A percentile compares a stretch with the other conserved stretches of the same genome.
Evolutionary conservation across 2,888 invertebrate genomes (phyloP).

Genomic region (Coelopa pilipes): DNA sequence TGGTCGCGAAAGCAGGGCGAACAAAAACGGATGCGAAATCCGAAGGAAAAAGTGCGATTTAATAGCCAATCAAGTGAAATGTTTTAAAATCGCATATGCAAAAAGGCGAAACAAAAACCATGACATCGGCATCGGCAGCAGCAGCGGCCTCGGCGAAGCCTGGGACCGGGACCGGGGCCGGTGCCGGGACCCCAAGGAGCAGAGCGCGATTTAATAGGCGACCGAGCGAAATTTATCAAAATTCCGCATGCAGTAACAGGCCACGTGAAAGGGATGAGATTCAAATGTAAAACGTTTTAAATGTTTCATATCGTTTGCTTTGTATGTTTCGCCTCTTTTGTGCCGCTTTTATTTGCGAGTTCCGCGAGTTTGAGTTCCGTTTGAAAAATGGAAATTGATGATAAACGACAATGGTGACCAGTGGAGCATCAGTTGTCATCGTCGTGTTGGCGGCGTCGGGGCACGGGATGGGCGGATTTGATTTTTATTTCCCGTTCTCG

Average conservation of each 20-base stretch:
- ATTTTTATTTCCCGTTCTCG: neutral
- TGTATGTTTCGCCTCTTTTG: too few species aligned
- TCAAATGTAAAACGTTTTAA: too few species aligned
- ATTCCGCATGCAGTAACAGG: too few species aligned
- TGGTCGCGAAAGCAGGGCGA: neutral
- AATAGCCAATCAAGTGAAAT: constrained; percentile 11
- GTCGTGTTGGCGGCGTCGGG: constrained; percentile 42
- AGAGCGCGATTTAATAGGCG: too few species aligned
- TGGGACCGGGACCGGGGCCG: too few species aligned
- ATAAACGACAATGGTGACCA: constrained; percentile 56
- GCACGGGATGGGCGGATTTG: neutral
- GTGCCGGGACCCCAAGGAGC: too few species aligned
- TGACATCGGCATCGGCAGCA: neutral
- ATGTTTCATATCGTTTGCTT: too few species aligned
- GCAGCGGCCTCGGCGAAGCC: too few species aligned
- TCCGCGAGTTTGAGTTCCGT: constrained; percentile 35
- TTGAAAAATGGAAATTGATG: constrained; percentile 62
- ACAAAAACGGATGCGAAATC: neutral
- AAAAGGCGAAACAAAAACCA: neutral
- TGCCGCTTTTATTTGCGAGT: neutral
- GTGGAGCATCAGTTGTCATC: constrained; percentile 51
- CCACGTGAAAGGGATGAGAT: too few species aligned
- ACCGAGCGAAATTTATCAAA: too few species aligned
- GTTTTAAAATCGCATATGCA: constrained; percentile 10
- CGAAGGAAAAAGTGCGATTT: neutral